These are phyloP conservation scores for Enteromius treurensis DNA, from an alignment of 2,797 vertebrate genomes.

Conservation along the genomic window DNA sequence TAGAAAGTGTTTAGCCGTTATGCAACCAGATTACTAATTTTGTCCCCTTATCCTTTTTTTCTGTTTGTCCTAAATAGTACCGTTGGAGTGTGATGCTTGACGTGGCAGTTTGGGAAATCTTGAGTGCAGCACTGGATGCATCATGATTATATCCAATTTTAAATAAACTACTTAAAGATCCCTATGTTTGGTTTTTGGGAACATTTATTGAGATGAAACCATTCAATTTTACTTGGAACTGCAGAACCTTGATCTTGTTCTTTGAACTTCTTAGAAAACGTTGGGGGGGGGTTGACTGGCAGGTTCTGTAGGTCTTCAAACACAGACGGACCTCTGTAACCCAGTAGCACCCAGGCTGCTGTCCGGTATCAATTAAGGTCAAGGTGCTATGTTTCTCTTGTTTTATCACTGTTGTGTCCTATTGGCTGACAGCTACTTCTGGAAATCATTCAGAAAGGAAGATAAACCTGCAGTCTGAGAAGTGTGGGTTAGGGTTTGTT, in stretches of 20 bases:
- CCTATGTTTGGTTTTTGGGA: not conserved
- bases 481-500: constrained; percentile 14
- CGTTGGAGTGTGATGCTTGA: not conserved
- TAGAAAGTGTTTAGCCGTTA: not conserved
- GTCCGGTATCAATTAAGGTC: constrained; percentile 62
- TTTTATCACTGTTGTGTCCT: constrained; percentile 59
- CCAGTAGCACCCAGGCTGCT: constrained; percentile 18
- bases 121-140: not conserved
- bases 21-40: not conserved
- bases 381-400: constrained; percentile 68
- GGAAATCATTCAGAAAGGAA: constrained; percentile 53
- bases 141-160: not conserved
- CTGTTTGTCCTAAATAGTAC: not conserved
- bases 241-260: not conserved
- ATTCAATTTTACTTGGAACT: not conserved
- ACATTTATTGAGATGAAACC: not conserved
- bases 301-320: not conserved
- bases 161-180: constrained; percentile 9
- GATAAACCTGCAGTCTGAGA: constrained; percentile 29
- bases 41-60: too few species aligned
- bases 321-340: constrained; percentile 30
- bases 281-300: not conserved
- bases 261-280: not conserved
- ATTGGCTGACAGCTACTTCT: constrained; percentile 65
- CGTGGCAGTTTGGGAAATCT: not conserved